Conservation (phyloP, 2,888 invertebrate genomes). For the Leuctra nigra region DNA sequence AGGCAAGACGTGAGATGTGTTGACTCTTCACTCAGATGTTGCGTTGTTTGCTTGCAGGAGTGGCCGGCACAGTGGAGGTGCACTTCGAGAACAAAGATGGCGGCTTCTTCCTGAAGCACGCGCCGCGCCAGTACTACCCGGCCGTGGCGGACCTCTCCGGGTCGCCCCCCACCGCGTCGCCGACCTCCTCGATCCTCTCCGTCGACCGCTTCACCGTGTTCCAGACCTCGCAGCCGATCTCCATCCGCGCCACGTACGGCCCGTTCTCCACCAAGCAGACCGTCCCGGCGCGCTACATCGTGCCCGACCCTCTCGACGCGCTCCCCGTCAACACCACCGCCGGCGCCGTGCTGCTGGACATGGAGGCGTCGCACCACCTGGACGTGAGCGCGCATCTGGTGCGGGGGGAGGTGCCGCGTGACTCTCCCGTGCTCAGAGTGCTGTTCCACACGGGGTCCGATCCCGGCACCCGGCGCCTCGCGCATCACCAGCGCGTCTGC, state of each 20-base stretch:
- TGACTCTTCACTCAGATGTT: too few relatives aligned
- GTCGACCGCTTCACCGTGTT: conserved; percentile 87
- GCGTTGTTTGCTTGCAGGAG: conserved; percentile 52
- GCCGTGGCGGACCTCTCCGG: conserved; percentile 35
- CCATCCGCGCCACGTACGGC: conserved; percentile 86
- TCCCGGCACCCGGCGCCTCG: conserved; percentile 66
- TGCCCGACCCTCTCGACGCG: conserved; percentile 61
- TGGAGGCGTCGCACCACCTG: conserved; percentile 55
- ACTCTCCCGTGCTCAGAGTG: conserved; percentile 86
- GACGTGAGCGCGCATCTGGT: conserved; percentile 93
- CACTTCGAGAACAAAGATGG: conserved; percentile 90
- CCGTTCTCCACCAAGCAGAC: conserved; percentile 94
- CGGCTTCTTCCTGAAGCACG: conserved; percentile 82
- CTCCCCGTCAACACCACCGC: conserved; percentile 28
- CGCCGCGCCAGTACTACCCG: conserved; percentile 60
- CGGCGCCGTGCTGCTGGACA: conserved; percentile 26
- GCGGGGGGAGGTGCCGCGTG: conserved; percentile 75
- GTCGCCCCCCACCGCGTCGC: conserved; percentile 35
- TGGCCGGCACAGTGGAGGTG: conserved; percentile 69
- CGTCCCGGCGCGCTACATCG: conserved; percentile 78
- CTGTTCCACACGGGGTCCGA: conserved; percentile 88
- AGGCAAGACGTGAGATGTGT: too few relatives aligned
- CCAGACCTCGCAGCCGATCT: conserved; percentile 84
- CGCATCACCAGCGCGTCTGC: conserved; percentile 67
- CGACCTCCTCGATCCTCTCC: conserved; percentile 65